A percentile compares a stretch with the other conserved stretches of the same genome.
Conservation (phyloP, 1,140 invertebrate genomes). For the Mylabris phalerata region DNA sequence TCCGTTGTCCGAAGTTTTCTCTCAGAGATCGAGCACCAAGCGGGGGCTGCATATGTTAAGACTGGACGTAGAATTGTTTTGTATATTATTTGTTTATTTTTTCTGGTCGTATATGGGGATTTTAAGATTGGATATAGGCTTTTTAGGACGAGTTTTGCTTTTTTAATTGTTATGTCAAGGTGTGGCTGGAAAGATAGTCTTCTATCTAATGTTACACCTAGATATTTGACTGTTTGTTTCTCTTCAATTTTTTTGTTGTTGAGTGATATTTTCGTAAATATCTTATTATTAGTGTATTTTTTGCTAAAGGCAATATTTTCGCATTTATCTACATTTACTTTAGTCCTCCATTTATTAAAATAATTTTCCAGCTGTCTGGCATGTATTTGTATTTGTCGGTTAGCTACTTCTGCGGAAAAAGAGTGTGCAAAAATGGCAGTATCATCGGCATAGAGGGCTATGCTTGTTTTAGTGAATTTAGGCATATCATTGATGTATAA, state of each 20-base stretch:
- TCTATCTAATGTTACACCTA: constrained; percentile 6
- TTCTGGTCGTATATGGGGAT: neutral
- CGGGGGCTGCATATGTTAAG: neutral
- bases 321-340: constrained; percentile 31
- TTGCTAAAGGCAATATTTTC: constrained; percentile 12
- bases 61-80: neutral
- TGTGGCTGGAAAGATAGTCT: constrained; percentile 2
- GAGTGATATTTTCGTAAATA: neutral
- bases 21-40: neutral
- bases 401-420: constrained; percentile 8
- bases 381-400: constrained; percentile 17
- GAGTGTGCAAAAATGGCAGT: constrained; percentile 22
- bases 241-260: neutral
- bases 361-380: constrained; percentile 16
- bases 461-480: constrained; percentile 3
- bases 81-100: neutral
- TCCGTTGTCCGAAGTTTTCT: neutral
- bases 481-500: constrained; percentile 24
- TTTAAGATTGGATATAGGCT: neutral
- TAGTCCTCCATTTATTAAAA: constrained; percentile 30
- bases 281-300: neutral
- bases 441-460: constrained; percentile 31
- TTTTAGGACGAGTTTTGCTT: neutral
- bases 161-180: neutral
- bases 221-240: constrained; percentile 1